Evolutionary conservation across 2,113 vertebrate genomes (phyloP), one percentile per base, ranked within the genome.

Genomic region (Eptesicus fuscus): DNA sequence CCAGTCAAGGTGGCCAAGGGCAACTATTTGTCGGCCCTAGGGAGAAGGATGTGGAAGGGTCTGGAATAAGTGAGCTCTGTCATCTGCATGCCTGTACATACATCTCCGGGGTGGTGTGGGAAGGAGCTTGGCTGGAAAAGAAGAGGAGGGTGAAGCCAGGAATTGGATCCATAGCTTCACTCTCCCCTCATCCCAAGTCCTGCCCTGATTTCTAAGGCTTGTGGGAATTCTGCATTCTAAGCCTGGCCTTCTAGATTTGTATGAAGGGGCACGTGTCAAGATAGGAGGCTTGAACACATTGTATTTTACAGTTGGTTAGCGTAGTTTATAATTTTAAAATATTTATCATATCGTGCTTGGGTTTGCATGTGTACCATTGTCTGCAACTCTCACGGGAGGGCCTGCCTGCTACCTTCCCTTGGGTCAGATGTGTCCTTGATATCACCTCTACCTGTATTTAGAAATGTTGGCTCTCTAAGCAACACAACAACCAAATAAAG

Each of bases 311-410:
- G 12, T 37, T 83, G 35, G 32, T 65, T 89, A 83, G 69, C 23
- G 42, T 83, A 49, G 93, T 76, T 93, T 93, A 93, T 53, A 47
- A 86, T 91, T 79, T 95, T 30, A 44, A 89, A 93, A 84, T 84
- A 69, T 22, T 82, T 53, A 35, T 25, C 70, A n/a, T 47, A 69
- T 17, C 3, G 22, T 69, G 5, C 35, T 74, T 78, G 83, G 17
- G 16, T 80, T 42, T 94, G n/a, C 25, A 10, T 83, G 37, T 82
- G 7, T 61, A 51, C 7, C 5, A 2, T 30, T 87, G 44, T 77
- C 59, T 71, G 47, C 11, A 13, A 14, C 16, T 65, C 37, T 70
- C 32, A 28, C 0, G 4, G 51, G 32, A 83, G 12, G 3, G 8
- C 20, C 4, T n/a, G 17, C 35, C 23, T 1, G 0, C 53, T 63